A percentile compares a stretch with the other conserved stretches of the same genome.
Conservation (phyloP, 1,140 invertebrate genomes). For the Pygmarrhopalites habei region DNA sequence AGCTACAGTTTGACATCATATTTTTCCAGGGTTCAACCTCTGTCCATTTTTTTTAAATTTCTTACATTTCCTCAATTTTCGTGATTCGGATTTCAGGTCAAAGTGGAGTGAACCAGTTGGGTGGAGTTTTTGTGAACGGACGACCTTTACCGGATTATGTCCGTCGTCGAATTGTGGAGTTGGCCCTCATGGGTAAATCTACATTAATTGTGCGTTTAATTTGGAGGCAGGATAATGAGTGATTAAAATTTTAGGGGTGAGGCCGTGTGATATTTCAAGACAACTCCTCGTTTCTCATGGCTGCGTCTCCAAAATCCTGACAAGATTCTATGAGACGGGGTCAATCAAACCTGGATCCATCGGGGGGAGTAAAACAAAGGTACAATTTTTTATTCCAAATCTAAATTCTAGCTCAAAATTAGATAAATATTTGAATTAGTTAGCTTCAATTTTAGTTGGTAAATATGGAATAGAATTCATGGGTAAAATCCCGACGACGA, state of each 20-base stretch:
- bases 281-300: conserved; percentile 93
- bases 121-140: conserved; percentile 93
- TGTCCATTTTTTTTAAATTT: too few species aligned
- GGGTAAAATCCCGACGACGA: background rate
- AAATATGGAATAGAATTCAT: background rate
- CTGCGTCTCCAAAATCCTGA: conserved; percentile 93
- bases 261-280: conserved; percentile 91
- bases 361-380: conserved; percentile 84
- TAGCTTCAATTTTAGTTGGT: background rate
- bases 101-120: conserved; percentile 90
- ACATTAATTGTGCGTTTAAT: too few species aligned
- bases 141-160: conserved; percentile 87
- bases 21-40: too few species aligned
- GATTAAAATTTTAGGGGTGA: too few species aligned
- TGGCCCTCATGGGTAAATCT: conserved; percentile 84
- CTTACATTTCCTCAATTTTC: too few species aligned
- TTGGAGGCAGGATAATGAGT: too few species aligned
- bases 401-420: background rate
- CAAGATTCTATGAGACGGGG: conserved; percentile 90
- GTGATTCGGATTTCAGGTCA: conserved; percentile 55
- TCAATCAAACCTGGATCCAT: conserved; percentile 85
- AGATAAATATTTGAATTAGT: background rate
- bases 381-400: conserved; percentile 41
- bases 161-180: conserved; percentile 84
- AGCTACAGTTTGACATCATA: too few species aligned